Percentiles rank a stretch among this genome's conserved stretches.
Conservation (phyloP, 2,113 vertebrate species). For the Balaeniceps rex region DNA sequence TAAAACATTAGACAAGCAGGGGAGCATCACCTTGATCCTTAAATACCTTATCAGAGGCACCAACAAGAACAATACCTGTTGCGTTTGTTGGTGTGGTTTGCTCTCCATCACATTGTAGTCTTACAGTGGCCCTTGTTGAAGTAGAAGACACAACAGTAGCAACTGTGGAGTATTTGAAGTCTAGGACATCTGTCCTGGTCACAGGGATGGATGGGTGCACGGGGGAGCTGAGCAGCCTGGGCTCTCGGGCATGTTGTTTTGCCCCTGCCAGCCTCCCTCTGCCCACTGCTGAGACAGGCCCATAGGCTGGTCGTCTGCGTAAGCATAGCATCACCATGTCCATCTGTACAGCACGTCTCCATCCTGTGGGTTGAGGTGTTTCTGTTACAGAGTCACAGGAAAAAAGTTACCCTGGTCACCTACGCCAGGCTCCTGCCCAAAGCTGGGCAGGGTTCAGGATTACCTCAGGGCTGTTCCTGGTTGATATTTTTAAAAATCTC, state of each 20-base stretch:
- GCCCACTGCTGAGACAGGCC: neutral
- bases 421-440: neutral
- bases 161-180: neutral
- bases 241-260: neutral
- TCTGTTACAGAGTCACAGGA: neutral
- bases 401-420: neutral
- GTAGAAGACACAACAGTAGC: neutral
- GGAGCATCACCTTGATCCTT: neutral
- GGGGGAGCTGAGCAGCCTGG: neutral
- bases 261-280: neutral
- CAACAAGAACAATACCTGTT: neutral
- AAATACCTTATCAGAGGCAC: neutral
- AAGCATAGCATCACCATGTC: neutral
- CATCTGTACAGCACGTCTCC: neutral
- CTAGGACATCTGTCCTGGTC: neutral
- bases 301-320: accelerated
- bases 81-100: neutral
- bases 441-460: neutral
- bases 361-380: neutral
- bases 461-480: neutral
- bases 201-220: accelerated
- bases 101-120: neutral
- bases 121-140: neutral
- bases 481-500: neutral
- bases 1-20: neutral